These are phyloP conservation scores for Latrodectus elegans DNA, from an alignment of 2,888 invertebrate species.

Conservation along the genomic window DNA sequence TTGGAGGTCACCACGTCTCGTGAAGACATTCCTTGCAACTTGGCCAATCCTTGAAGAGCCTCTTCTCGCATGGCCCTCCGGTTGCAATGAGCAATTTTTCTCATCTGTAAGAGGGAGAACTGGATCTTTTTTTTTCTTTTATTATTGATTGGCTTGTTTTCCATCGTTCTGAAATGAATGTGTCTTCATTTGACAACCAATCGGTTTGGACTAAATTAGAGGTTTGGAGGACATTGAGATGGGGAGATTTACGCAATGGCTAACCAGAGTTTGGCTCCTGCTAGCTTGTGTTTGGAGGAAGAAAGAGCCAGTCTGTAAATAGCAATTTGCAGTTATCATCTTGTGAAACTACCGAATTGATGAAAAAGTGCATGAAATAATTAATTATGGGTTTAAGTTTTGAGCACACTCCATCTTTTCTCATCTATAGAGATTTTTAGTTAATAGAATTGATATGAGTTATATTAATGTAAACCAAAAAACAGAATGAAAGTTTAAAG, in stretches of 20 bases:
- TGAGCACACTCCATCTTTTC: no score
- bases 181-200: conserved; percentile 1
- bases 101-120: neutral
- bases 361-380: no score
- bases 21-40: neutral
- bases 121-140: neutral
- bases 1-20: neutral
- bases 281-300: no score
- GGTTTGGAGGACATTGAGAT: neutral
- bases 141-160: neutral
- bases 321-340: no score
- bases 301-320: no score
- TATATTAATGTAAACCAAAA: no score
- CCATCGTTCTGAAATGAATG: neutral
- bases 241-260: neutral
- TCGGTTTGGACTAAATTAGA: neutral
- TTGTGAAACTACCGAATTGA: no score
- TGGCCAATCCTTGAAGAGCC: neutral
- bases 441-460: no score
- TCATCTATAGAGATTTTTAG: no score
- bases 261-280: no score
- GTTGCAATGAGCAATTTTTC: neutral
- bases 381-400: no score
- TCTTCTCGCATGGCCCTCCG: neutral
- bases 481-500: no score